Base-by-base conservation (phyloP, 2,797 vertebrate genomes). In the Muscicapa comitata region DNA sequence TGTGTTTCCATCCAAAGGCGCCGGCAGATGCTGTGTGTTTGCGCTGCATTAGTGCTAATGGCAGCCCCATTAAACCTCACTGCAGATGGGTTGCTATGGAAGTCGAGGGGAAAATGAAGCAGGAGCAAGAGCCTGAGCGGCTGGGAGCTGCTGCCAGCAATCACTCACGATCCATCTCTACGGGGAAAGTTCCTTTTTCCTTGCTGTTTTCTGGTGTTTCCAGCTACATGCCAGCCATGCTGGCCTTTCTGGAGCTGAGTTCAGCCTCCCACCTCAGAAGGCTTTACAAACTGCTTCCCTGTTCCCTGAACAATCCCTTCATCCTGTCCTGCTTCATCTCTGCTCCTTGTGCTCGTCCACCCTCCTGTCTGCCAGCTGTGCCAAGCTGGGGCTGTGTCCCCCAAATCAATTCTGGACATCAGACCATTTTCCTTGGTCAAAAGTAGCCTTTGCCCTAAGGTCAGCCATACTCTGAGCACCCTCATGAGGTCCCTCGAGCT, bases 11-110 rank as follows among this genome's bases (percentile, higher is more conserved):
- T 98, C 98, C 97, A 96, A 98, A 98, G 98, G 96, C 97, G 92
- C 97, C 97, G 96, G 98, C 98, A 99, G 98, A 98, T 98, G 98
- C 98, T 98, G 98, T 98, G 98, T 95, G 98, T 99, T 98, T 98
- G 98, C 97, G 97, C 99, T 98, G 98, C 99, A 98, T 98, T 99
- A 98, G 98, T 94, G 97, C 98, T 99, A 98, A 99, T 99, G 98
- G 98, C 98, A 97, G 98, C 98, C 97, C 98, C 98, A 98, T 99
- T 98, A 99, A 98, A 97, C 97, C 97, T 98, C 97, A 94, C 98
- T 98, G 97, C 98, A 98, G 98, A 98, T 98, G 98, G 98, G 98
- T 97, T 98, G 98, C 98, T 97, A 97, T 98, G 98, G 98, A 98
- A 92, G 96, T 96, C 95, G 75, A 4, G 88, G 88, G 71, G 55